Percentiles rank a stretch among this genome's conserved stretches.
Evolutionary conservation across 1,140 invertebrate species (phyloP).

Genomic region (Drosophila pruinosa): DNA sequence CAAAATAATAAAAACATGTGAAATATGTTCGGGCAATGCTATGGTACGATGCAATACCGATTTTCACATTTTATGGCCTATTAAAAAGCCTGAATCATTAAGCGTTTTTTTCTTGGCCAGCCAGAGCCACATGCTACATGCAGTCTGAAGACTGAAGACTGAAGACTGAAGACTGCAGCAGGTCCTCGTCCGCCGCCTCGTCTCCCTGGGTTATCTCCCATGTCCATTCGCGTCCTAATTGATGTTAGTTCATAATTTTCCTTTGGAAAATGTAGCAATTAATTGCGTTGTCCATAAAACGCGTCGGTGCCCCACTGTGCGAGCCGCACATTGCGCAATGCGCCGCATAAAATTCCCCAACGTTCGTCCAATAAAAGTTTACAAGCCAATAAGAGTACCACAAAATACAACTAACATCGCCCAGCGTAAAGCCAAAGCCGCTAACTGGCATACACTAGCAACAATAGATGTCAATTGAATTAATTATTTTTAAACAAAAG

Average conservation of each 20-base stretch:
- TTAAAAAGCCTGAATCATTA: conserved; percentile 80
- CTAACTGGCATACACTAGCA: background rate
- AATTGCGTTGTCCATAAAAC: conserved; percentile 80
- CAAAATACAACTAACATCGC: conserved; percentile 17
- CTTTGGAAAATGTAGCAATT: conserved; percentile 81
- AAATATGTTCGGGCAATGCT: conserved; percentile 71
- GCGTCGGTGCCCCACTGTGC: conserved; percentile 75
- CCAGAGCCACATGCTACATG: conserved; percentile 6
- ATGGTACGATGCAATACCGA: conserved; percentile 65
- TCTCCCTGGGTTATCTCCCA: background rate
- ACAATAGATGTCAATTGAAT: no score
- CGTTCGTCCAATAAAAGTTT: conserved; percentile 73
- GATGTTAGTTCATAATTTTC: conserved; percentile 82
- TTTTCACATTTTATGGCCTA: conserved; percentile 78
- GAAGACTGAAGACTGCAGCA: background rate
- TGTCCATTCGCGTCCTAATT: conserved; percentile 66
- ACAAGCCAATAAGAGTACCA: conserved; percentile 62
- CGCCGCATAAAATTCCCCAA: conserved; percentile 42
- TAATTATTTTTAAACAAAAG: no score
- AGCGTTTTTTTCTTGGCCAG: conserved; percentile 57
- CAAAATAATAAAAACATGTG: conserved; percentile 79
- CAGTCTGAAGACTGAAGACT: background rate
- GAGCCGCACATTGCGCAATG: conserved; percentile 75
- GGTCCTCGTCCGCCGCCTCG: background rate
- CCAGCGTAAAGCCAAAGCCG: background rate